These are phyloP conservation scores for Rhogogaster chlorosoma DNA, from an alignment of 2,888 invertebrate species.

Conservation along the genomic window DNA sequence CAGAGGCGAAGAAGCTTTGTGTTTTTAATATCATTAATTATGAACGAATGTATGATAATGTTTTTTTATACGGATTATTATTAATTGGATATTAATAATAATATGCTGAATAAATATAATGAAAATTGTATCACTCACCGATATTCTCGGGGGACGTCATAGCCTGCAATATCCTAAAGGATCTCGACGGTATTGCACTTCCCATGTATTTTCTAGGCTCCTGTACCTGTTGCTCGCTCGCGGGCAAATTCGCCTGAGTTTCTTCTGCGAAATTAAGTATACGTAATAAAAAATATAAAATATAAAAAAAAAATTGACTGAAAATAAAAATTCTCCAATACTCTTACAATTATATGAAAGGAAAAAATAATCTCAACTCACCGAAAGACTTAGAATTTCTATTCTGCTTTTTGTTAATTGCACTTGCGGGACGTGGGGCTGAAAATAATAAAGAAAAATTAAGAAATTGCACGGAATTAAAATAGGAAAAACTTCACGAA, in stretches of 20 bases:
- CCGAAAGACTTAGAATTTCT: conserved; percentile 74
- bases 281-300: conserved; percentile 65
- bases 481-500: not conserved
- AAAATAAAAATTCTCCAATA: not conserved
- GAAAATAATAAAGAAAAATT: conserved; percentile 33
- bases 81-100: conserved; percentile 46
- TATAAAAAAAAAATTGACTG: not conserved
- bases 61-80: conserved; percentile 44
- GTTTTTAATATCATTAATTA: conserved; percentile 24
- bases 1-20: conserved; percentile 65
- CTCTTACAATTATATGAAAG: not conserved
- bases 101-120: conserved; percentile 11
- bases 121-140: conserved; percentile 78
- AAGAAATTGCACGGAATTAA: not conserved
- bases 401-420: conserved; percentile 69
- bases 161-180: conserved; percentile 89
- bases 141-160: conserved; percentile 86
- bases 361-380: conserved; percentile 59
- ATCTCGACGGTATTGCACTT: conserved; percentile 89
- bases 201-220: conserved; percentile 88
- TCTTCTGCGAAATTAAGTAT: conserved; percentile 57
- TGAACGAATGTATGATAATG: conserved; percentile 12
- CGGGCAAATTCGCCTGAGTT: conserved; percentile 79
- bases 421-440: conserved; percentile 68
- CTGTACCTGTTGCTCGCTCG: conserved; percentile 83